Percentiles rank a stretch among this genome's conserved stretches.
Conservation (phyloP, 2,113 vertebrate species). For the Eublepharis macularius region DNA sequence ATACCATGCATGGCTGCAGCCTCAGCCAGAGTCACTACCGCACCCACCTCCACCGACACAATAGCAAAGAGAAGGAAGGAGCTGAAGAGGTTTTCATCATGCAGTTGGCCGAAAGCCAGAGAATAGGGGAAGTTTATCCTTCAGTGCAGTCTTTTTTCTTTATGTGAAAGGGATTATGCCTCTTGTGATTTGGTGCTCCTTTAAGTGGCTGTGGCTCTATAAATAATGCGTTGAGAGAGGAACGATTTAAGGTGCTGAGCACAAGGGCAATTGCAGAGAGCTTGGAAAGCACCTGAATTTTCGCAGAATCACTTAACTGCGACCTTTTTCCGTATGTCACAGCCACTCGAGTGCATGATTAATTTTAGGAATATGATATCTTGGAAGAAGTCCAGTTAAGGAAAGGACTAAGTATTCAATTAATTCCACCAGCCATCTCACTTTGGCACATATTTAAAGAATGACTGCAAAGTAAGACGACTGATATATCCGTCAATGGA, state of each 20-base stretch:
- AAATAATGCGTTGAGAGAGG: constrained; percentile 49
- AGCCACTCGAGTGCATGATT: neutral
- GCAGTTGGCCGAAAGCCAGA: constrained; percentile 35
- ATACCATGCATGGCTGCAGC: constrained; percentile 8
- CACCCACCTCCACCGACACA: constrained; percentile 6
- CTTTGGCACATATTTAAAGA: neutral
- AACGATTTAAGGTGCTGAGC: constrained; percentile 34
- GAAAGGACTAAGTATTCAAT: neutral
- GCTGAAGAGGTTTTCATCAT: neutral
- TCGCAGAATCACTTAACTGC: constrained; percentile 32
- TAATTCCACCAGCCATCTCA: neutral
- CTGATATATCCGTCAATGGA: neutral
- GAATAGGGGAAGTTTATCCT: constrained; percentile 42
- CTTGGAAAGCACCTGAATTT: constrained; percentile 28
- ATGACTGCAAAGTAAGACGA: neutral
- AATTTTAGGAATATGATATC: constrained; percentile 5
- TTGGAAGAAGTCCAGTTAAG: neutral
- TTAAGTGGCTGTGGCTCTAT: constrained; percentile 37
- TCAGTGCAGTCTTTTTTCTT: constrained; percentile 46
- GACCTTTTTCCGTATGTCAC: neutral
- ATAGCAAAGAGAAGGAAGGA: constrained; percentile 20
- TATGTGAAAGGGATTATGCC: constrained; percentile 28
- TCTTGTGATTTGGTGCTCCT: constrained; percentile 34
- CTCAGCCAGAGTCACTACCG: neutral
- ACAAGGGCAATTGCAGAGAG: constrained; percentile 24